phyloP scores from a whole-genome alignment of 2,113 vertebrate species.

The Numenius arquata region DNA sequence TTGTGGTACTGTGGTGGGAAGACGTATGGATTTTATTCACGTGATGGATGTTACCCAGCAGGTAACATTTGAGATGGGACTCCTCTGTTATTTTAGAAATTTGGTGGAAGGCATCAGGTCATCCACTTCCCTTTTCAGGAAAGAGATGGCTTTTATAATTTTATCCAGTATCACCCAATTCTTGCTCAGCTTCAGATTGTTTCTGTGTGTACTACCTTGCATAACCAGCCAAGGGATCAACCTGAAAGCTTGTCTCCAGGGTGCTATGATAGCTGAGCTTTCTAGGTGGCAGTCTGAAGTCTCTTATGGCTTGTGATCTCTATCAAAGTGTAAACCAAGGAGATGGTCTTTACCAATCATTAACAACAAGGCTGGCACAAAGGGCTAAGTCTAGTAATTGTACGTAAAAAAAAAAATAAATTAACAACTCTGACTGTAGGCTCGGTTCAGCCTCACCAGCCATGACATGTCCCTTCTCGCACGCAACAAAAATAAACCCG shows the following conservation, averaged over 20 bases:
- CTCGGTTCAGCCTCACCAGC: constrained; percentile 42
- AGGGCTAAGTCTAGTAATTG: constrained; percentile 66
- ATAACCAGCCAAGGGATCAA: neutral
- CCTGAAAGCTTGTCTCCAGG: neutral
- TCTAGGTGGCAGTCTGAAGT: constrained; percentile 49
- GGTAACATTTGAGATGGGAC: neutral
- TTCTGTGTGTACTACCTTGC: neutral
- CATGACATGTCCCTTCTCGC: constrained; percentile 40
- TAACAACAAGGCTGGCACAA: constrained; percentile 69
- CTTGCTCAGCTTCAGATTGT: neutral
- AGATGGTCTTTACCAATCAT: constrained; percentile 69
- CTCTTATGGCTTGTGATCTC: constrained; percentile 37
- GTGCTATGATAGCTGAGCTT: constrained; percentile 8
- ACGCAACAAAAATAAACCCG: constrained; percentile 36
- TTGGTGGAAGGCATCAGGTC: neutral
- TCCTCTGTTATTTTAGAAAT: neutral
- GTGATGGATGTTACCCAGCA: neutral
- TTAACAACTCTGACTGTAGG: constrained; percentile 17
- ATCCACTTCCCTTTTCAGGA: neutral
- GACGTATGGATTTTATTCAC: neutral
- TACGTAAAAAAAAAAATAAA: neutral
- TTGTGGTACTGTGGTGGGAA: neutral
- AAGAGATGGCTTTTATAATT: neutral
- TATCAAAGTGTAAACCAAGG: constrained; percentile 73
- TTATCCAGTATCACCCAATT: neutral